Base-by-base conservation (phyloP, 2,888 invertebrate species). In the Sarcophaga caerulescens region DNA sequence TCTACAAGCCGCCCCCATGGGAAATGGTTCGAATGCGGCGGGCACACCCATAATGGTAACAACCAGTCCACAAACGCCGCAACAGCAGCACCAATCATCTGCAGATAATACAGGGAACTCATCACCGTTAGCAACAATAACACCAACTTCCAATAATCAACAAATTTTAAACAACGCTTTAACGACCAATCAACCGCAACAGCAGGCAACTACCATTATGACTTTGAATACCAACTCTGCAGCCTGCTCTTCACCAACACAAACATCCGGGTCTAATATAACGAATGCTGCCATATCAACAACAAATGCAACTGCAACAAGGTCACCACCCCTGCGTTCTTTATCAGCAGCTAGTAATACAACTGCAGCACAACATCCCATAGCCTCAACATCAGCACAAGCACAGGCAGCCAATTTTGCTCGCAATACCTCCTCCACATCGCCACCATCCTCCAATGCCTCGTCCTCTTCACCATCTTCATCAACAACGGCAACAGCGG, bases 1-100 rank as follows among this genome's bases (percentile, higher is more conserved):
- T 60, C 69, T 92, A 74, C 91, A 92, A 74, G 85, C 91, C 8
- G 81, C 89, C 21, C 89, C 89, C 5, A 88, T 88, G 25, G 52
- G 89, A 59, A 85, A 70, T 35, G 88, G 81, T 12, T 14, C 89
- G 44, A 66, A 44, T 23, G 52, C 44, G 1, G 62, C 87, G 25
- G 77, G 83, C 69, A 85, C 88, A 25, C 76, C 89, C 17, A 85
- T 89, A 82, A 74, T 89, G 74, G 85, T 89, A 65, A 89, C 85
- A 4, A 85, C 88, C 1, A 59, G 68, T 8, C 89, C 63, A 12
- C 79, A 79, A 60, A 35, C 63, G 0, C 88, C 84, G 1, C 88
- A 57, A 21, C 88, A 85, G 11, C 88, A 62, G 10, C 65, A 62
- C 23, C 60, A 35, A 71, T 35, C 59, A 19, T 45, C 85, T 12